phyloP scores from a whole-genome alignment of 1,140 invertebrate species.

The Nymphalis io region DNA sequence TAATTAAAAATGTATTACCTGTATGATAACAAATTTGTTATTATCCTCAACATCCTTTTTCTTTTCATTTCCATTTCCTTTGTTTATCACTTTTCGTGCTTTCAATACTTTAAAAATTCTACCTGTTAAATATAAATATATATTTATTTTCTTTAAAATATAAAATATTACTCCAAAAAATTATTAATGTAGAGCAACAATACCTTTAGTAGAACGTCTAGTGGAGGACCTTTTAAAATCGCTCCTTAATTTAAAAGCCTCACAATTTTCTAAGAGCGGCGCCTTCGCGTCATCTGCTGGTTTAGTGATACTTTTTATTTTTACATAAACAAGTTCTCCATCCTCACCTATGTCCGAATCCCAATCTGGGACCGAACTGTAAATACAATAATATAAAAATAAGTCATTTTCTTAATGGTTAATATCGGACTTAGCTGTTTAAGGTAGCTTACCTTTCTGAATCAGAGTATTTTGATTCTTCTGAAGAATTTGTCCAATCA shows the following conservation, averaged over 20 bases:
- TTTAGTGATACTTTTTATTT: conserved; percentile 50
- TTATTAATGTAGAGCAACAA: conserved; percentile 5
- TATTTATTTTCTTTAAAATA: not conserved
- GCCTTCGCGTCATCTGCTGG: conserved; percentile 44
- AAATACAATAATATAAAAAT: conserved; percentile 24
- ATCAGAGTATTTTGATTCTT: conserved; percentile 71
- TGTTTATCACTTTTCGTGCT: conserved; percentile 55
- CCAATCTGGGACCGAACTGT: conserved; percentile 84
- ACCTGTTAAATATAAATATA: conserved; percentile 45
- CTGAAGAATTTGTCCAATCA: conserved; percentile 72
- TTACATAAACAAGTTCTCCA: conserved; percentile 83
- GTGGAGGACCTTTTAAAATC: conserved; percentile 73
- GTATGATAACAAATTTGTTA: conserved; percentile 60
- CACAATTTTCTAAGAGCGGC: conserved; percentile 68
- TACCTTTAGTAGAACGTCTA: conserved; percentile 71
- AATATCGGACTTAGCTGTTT: no score
- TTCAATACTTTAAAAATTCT: conserved; percentile 72
- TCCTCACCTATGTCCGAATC: conserved; percentile 81
- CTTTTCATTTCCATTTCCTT: conserved; percentile 43
- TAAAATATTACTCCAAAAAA: not conserved
- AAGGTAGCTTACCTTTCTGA: conserved; percentile 59
- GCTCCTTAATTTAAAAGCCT: conserved; percentile 70
- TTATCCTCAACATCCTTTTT: conserved; percentile 47
- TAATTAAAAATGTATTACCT: conserved; percentile 36
- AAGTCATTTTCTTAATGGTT: not conserved